These are phyloP conservation scores for Cylas formicarius DNA, from an alignment of 1,140 invertebrate genomes.

Conservation along the genomic window DNA sequence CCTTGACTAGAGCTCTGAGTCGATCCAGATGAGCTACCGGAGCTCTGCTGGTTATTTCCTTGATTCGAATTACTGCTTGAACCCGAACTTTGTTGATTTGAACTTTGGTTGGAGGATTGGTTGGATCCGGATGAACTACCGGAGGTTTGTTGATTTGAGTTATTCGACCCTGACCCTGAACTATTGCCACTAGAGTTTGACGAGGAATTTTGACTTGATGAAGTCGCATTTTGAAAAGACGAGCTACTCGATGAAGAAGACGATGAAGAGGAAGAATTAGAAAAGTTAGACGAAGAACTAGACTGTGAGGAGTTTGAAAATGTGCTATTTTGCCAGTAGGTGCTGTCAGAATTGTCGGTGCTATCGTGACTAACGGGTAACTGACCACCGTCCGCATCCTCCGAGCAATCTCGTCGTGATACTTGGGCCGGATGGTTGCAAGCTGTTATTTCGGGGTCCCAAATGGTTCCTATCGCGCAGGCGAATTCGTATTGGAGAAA, in stretches of 20 bases:
- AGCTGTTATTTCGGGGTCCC: conserved; percentile 47
- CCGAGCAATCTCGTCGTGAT: conserved; percentile 45
- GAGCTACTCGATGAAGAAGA: conserved; percentile 20
- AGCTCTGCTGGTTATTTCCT: conserved; percentile 11
- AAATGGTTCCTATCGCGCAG: conserved; percentile 55
- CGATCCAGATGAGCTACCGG: not conserved
- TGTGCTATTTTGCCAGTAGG: conserved; percentile 16
- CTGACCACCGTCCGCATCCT: conserved; percentile 20
- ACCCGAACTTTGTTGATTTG: conserved; percentile 11
- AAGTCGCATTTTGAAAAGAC: conserved; percentile 16
- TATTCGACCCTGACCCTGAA: not conserved
- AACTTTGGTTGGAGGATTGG: conserved; percentile 8
- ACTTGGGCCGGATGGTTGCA: conserved; percentile 56
- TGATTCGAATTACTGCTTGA: conserved; percentile 15
- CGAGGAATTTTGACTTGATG: conserved; percentile 8
- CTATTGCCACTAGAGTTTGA: not conserved
- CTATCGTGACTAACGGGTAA: conserved; percentile 16
- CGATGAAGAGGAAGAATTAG: conserved; percentile 12
- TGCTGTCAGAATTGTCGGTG: conserved; percentile 9
- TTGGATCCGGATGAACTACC: conserved; percentile 3
- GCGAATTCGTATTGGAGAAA: conserved; percentile 52
- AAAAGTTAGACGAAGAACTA: conserved; percentile 10
- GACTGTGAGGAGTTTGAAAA: conserved; percentile 17
- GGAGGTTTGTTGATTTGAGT: not conserved
- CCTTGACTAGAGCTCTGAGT: conserved; percentile 8